phyloP scores from a whole-genome alignment of 1,140 invertebrate species.

The Dryas iulia region DNA sequence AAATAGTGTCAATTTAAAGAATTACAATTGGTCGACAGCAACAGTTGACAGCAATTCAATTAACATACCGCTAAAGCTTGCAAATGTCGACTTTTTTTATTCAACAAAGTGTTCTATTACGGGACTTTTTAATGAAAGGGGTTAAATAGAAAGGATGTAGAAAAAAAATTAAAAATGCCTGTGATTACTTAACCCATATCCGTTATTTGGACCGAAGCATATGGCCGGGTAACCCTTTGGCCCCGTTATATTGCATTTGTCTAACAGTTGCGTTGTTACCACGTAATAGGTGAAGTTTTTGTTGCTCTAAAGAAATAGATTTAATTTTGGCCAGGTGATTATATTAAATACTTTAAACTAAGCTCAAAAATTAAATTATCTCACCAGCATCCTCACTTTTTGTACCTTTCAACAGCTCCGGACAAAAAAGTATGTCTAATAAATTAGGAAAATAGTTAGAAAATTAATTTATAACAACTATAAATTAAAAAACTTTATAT shows the following conservation, averaged over 20 bases:
- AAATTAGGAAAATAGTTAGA: no score
- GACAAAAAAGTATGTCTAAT: no score
- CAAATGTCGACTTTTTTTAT: constrained; percentile 64
- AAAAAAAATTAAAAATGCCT: constrained; percentile 64
- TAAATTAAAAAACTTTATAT: no score
- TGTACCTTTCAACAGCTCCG: no score
- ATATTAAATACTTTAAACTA: not conserved
- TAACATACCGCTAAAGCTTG: constrained; percentile 59
- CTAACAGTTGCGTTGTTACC: constrained; percentile 67
- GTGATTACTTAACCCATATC: constrained; percentile 79
- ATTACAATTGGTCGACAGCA: constrained; percentile 32
- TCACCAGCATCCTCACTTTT: not conserved
- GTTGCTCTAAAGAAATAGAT: constrained; percentile 31
- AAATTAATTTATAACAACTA: no score
- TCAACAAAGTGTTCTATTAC: constrained; percentile 51
- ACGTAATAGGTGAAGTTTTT: constrained; percentile 57
- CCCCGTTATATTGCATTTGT: constrained; percentile 67
- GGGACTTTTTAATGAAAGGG: constrained; percentile 58
- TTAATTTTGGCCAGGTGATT: constrained; percentile 45
- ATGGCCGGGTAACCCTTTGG: constrained; percentile 76
- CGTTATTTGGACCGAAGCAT: constrained; percentile 63
- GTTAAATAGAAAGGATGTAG: constrained; percentile 63
- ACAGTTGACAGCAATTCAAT: constrained; percentile 56
- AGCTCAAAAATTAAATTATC: not conserved
- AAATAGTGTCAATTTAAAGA: not conserved